phyloP scores from a whole-genome alignment of 2,797 vertebrate species.

The Gastrophryne carolinensis region DNA sequence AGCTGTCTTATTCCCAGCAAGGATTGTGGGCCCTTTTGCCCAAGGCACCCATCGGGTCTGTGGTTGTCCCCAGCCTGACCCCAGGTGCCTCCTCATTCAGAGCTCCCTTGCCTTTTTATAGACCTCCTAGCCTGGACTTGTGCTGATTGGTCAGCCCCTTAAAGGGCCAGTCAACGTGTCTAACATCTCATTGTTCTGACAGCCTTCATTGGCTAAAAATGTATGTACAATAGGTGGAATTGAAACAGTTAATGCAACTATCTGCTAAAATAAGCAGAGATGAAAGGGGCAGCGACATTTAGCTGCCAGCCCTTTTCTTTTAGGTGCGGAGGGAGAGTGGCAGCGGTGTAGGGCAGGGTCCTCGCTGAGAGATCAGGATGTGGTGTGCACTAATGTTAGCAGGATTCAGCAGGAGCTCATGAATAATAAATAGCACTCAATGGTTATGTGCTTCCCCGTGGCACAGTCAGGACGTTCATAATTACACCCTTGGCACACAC shows the following conservation, averaged over 20 bases:
- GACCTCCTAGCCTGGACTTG: no score
- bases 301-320: constrained; percentile 42
- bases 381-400: constrained; percentile 47
- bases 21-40: no score
- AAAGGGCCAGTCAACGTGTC: no score
- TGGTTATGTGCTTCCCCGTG: constrained; percentile 45
- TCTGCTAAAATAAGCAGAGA: constrained; percentile 25
- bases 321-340: constrained; percentile 20
- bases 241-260: constrained; percentile 33
- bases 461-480: constrained; percentile 36
- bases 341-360: constrained; percentile 16
- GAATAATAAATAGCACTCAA: constrained; percentile 46
- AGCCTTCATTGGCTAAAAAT: background rate
- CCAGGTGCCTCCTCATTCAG: no score
- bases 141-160: no score
- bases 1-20: no score
- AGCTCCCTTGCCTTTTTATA: no score
- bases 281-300: constrained; percentile 42
- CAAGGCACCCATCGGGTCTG: no score
- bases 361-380: constrained; percentile 49
- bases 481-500: constrained; percentile 27
- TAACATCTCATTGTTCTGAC: background rate
- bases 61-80: no score
- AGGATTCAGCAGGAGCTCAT: constrained; percentile 46
- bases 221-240: background rate